Conservation (phyloP, 1,140 invertebrate genomes). For the Dermatophagoides farinae region DNA sequence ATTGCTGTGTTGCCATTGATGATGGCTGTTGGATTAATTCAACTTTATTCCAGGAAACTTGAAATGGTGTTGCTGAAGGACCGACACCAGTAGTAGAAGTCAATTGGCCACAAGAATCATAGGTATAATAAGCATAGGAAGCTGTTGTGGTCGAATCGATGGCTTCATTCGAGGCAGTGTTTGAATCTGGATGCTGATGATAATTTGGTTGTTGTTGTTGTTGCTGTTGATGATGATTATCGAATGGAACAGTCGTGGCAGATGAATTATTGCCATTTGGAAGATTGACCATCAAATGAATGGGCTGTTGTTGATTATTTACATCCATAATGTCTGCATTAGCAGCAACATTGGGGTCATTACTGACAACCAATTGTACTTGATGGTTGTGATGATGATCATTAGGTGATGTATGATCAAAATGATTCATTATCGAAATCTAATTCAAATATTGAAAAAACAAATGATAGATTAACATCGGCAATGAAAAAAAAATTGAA, state of each 20-base stretch:
- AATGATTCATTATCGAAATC: neutral
- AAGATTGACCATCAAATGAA: neutral
- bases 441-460: neutral
- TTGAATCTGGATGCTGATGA: neutral
- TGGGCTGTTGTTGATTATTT: neutral
- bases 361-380: neutral
- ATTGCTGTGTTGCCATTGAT: too few relatives aligned
- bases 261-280: neutral
- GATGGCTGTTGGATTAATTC: too few relatives aligned
- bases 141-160: neutral
- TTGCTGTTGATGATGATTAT: constrained; percentile 4
- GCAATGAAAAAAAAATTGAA: neutral
- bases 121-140: neutral
- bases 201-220: neutral
- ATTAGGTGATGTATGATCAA: neutral
- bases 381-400: neutral
- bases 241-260: neutral
- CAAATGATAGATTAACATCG: neutral
- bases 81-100: too few relatives aligned
- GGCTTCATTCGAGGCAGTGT: constrained; percentile 29
- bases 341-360: neutral
- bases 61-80: too few relatives aligned
- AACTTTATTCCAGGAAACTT: too few relatives aligned
- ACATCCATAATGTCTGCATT: neutral
- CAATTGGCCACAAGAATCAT: too few relatives aligned